Conservation (phyloP, 2,888 invertebrate species). For the Drosophila atripex region DNA sequence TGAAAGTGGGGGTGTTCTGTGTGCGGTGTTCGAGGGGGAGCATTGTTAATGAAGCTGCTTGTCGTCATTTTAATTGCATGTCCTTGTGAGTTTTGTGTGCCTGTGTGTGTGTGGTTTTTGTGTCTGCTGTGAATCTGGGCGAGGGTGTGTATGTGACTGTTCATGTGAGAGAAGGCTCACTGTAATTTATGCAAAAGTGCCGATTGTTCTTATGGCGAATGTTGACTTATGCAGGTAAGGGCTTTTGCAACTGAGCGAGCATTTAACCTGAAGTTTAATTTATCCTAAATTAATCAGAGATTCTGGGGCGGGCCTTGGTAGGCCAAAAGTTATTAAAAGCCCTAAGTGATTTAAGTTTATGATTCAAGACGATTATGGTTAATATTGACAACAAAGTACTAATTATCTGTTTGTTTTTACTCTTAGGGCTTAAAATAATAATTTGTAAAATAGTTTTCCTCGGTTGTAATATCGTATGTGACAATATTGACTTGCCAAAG, state of each 20-base stretch:
- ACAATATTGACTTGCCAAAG: background rate
- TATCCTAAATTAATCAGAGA: background rate
- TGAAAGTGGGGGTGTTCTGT: background rate
- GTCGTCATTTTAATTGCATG: conserved; percentile 49
- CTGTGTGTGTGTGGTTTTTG: background rate
- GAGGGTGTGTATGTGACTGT: conserved; percentile 18
- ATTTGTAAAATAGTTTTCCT: background rate
- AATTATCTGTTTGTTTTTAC: background rate
- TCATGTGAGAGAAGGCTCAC: conserved; percentile 18
- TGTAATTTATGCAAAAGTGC: conserved; percentile 47
- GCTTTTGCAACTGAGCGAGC: conserved; percentile 26
- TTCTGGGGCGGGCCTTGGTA: conserved; percentile 11
- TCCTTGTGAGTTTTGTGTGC: conserved; percentile 22
- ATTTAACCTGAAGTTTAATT: conserved; percentile 32
- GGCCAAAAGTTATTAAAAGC: conserved; percentile 9
- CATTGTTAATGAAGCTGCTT: conserved; percentile 53
- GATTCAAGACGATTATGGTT: background rate
- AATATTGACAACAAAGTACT: background rate
- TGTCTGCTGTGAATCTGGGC: background rate
- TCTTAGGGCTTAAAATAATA: background rate
- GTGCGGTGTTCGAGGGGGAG: conserved; percentile 11
- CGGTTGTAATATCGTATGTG: background rate
- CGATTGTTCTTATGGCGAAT: conserved; percentile 36
- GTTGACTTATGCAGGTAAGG: conserved; percentile 31
- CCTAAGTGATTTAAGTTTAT: background rate